Base-by-base conservation (phyloP, 2,797 vertebrate species). In the Gallinago stenura region DNA sequence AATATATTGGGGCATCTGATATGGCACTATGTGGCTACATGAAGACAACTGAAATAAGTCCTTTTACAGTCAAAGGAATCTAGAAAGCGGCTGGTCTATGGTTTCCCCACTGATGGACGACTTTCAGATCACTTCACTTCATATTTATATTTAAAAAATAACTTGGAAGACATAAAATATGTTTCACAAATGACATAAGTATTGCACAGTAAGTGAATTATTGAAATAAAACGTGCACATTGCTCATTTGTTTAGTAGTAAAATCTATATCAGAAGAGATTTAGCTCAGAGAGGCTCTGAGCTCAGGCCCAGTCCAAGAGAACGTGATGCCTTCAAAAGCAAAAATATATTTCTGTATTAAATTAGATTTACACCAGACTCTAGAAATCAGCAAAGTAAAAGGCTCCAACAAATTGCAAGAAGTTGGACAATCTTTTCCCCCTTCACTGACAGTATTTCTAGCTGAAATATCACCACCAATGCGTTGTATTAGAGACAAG, bases 1-100 rank as follows among this genome's bases (percentile, higher is more conserved):
- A 83, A 78, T 37, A 72, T 15, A 72, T 46, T 12, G 2, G 20
- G 30, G 16, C 16, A 51, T 76, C 41, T 80, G n/a, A 57, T 33
- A 56, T 0, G 4, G 19, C 26, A 35, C 18, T 28, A 21, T 1
- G 1, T 25, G 39, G 5, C 61, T 62, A 79, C 0, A 0, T 3
- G 26, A 3, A 75, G 31, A 37, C 61, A 94, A 56, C 11, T 15
- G 12, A 41, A 83, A 56, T 7, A 71, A 89, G 16, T 64, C 15
- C 9, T 78, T 24, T 0, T 6, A 43, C 9, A 51, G 53, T 46
- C n/a, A 43, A 81, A 78, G 21, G 4, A 62, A 54, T n/a, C 33
- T 50, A 54, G 50, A 64, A 71, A 83, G n/a, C 24, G 7, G 6
- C 8, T 87, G 30, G 28, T 25, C 2, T 64, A 7, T 37, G 0